Evolutionary conservation across 1,140 invertebrate genomes (phyloP).

Genomic region (Wasmannia auropunctata): DNA sequence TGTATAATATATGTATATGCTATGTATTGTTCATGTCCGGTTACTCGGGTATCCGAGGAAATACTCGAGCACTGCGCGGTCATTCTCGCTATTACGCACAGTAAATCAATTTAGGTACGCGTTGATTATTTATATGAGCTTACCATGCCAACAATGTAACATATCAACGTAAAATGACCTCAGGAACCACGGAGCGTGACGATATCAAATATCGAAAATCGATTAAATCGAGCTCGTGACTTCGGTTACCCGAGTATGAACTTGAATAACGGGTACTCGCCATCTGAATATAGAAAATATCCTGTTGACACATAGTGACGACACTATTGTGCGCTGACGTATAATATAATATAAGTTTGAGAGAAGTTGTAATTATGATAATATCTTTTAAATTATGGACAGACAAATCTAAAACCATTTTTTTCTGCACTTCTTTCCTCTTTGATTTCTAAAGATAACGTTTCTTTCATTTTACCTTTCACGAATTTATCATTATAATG

Average conservation of each 20-base stretch:
- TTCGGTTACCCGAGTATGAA: constrained; percentile 30
- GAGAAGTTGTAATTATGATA: neutral
- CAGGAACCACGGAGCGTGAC: constrained; percentile 25
- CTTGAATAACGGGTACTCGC: constrained; percentile 41
- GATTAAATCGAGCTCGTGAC: constrained; percentile 47
- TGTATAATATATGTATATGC: neutral
- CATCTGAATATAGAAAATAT: constrained; percentile 5
- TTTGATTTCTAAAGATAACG: neutral
- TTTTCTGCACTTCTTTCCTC: neutral
- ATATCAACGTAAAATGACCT: constrained; percentile 15
- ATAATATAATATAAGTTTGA: neutral
- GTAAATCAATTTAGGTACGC: constrained; percentile 32
- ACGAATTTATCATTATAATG: neutral
- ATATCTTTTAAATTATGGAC: neutral
- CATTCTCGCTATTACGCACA: constrained; percentile 12
- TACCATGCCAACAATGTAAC: constrained; percentile 7
- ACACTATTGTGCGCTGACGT: neutral
- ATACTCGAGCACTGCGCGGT: neutral
- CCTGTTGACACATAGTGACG: neutral
- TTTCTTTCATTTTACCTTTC: neutral
- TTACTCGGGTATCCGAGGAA: constrained; percentile 17
- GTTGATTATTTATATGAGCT: constrained; percentile 41
- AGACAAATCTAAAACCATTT: neutral
- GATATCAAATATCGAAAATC: constrained; percentile 48
- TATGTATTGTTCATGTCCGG: neutral